Conservation (phyloP, 2,113 vertebrate species). For the Marmota flaviventris region DNA sequence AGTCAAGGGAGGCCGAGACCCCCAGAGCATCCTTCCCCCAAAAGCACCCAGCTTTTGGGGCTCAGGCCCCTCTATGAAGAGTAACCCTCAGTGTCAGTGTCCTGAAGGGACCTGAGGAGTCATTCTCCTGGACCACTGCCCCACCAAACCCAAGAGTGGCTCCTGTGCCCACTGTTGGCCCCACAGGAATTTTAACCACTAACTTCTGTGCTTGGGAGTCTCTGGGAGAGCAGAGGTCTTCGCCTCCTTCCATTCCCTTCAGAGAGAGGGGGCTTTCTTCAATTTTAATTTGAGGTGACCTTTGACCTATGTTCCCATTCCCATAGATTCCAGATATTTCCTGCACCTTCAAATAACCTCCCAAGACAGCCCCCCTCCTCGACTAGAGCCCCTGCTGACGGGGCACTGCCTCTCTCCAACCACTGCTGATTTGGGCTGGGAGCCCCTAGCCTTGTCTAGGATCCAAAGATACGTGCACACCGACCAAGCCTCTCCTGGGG, state of each 20-base stretch:
- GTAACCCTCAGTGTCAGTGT: neutral
- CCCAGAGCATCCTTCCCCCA: neutral
- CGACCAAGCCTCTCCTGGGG: neutral
- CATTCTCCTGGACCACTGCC: neutral
- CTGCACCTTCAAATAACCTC: constrained; percentile 73
- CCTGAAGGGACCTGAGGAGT: neutral
- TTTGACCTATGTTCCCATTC: constrained; percentile 72
- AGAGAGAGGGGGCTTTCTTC: constrained; percentile 68
- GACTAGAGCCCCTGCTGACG: neutral
- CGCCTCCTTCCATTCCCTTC: constrained; percentile 77
- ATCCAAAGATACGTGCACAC: neutral
- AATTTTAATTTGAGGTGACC: constrained; percentile 79
- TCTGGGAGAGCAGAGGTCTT: constrained; percentile 75
- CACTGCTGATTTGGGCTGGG: neutral
- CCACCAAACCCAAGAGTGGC: neutral
- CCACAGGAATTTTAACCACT: constrained; percentile 78
- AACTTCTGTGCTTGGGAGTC: constrained; percentile 75
- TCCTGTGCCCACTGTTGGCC: constrained; percentile 10
- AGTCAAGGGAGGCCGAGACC: neutral
- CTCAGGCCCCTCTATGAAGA: neutral
- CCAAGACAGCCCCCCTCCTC: neutral
- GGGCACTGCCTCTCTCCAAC: neutral
- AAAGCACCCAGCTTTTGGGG: neutral
- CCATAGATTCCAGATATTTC: constrained; percentile 77
- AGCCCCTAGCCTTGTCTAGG: neutral